phyloP scores from a whole-genome alignment of 2,797 vertebrate genomes.

The Leptodactylus fallax region DNA sequence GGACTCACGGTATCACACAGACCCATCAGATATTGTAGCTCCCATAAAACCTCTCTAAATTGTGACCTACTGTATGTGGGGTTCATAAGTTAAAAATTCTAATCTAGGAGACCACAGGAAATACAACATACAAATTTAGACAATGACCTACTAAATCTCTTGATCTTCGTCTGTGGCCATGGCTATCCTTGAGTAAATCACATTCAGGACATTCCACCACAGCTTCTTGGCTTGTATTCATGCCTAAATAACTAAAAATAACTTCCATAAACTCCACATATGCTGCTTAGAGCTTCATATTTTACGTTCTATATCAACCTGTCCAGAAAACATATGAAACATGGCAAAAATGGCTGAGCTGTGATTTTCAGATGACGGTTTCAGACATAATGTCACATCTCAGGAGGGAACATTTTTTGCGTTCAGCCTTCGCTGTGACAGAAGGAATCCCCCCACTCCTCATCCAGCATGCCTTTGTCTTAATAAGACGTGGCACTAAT shows the following conservation, averaged over 20 bases:
- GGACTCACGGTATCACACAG: no score
- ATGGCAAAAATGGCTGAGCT: constrained; percentile 36
- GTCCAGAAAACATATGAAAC: constrained; percentile 5
- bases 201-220: neutral
- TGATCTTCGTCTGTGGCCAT: no score
- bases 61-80: no score
- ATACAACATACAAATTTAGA: no score
- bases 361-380: constrained; percentile 12
- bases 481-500: constrained; percentile 49
- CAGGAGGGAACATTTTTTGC: constrained; percentile 29
- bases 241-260: neutral
- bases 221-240: neutral
- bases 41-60: no score
- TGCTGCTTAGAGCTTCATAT: neutral
- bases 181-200: neutral
- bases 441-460: constrained; percentile 46
- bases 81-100: no score
- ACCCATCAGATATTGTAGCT: no score
- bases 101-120: no score
- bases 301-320: neutral
- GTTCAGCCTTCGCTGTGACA: constrained; percentile 16
- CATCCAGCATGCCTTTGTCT: constrained; percentile 39
- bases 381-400: constrained; percentile 31
- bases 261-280: neutral
- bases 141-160: no score